Evolutionary conservation across 1,140 invertebrate species (phyloP).

Genomic region (Trigoniulus corallinus): DNA sequence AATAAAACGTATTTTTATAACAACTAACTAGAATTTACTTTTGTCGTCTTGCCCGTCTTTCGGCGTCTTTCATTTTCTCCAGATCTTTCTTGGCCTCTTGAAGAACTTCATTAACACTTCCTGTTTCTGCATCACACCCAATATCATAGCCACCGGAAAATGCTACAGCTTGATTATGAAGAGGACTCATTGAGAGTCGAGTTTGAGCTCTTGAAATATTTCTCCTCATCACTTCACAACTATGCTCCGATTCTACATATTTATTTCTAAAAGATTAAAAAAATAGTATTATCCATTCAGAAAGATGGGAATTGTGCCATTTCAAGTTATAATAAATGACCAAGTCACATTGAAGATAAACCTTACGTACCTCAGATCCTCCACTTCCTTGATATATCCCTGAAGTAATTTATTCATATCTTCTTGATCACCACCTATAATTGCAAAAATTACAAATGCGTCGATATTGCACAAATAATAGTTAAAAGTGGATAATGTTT

Average conservation of each 20-base stretch:
- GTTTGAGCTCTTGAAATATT: slow-evolving; percentile 18
- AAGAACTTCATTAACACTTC: slow-evolving; percentile 15
- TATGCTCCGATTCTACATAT: slow-evolving; percentile 70
- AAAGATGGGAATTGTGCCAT: no score
- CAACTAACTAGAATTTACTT: no score
- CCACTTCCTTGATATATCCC: slow-evolving; percentile 78
- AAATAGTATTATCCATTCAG: neutral
- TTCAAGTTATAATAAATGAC: no score
- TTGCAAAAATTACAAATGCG: slow-evolving; percentile 4
- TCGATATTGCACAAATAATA: slow-evolving; percentile 19
- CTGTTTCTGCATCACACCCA: slow-evolving; percentile 5
- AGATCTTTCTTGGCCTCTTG: slow-evolving; percentile 9
- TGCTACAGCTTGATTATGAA: slow-evolving; percentile 14
- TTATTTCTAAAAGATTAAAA: slow-evolving; percentile 34
- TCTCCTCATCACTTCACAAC: slow-evolving; percentile 55
- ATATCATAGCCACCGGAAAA: neutral
- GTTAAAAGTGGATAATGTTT: slow-evolving; percentile 23
- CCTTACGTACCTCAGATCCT: slow-evolving; percentile 47
- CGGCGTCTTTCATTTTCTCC: neutral
- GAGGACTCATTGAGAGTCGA: slow-evolving; percentile 19
- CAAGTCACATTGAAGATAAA: no score
- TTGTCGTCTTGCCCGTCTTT: neutral
- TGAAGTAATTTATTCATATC: slow-evolving; percentile 52
- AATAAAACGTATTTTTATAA: no score
- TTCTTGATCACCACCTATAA: slow-evolving; percentile 24